Evolutionary conservation across 2,888 invertebrate genomes (phyloP).

Genomic region (Tenthredo amoena): DNA sequence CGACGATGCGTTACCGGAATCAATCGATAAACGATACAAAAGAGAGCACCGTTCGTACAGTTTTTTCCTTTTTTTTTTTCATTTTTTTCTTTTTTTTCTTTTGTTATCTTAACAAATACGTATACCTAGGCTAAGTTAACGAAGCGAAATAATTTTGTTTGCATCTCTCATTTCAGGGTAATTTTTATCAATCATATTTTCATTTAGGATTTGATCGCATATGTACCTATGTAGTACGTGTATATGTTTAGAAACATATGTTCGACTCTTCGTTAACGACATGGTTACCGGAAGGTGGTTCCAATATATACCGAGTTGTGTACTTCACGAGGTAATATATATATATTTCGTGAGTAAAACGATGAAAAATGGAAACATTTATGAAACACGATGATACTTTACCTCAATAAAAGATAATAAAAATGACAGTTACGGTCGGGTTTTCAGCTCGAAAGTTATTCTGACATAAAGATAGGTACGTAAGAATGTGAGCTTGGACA

Average conservation of each 20-base stretch:
- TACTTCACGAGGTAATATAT: not conserved
- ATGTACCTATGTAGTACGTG: too few relatives aligned
- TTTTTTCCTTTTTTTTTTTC: not conserved
- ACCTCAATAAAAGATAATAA: constrained; percentile 23
- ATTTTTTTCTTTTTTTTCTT: not conserved
- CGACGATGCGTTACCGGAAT: constrained; percentile 19
- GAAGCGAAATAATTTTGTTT: not conserved
- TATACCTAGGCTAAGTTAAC: not conserved
- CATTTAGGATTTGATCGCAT: not conserved
- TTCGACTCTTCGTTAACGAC: not conserved
- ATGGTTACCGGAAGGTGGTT: not conserved
- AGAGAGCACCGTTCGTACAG: not conserved
- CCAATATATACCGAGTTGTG: too few relatives aligned
- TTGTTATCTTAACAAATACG: not conserved
- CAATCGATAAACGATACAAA: constrained; percentile 30
- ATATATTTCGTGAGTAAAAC: not conserved
- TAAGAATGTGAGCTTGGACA: not conserved
- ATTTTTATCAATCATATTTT: not conserved
- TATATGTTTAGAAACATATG: not conserved
- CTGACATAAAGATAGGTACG: not conserved
- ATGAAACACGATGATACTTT: not conserved
- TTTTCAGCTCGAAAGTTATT: not conserved
- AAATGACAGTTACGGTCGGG: constrained; percentile 10
- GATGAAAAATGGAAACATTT: not conserved
- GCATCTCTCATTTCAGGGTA: not conserved